Evolutionary conservation across 2,113 vertebrate species (phyloP).

Genomic region (Colossoma macropomum): DNA sequence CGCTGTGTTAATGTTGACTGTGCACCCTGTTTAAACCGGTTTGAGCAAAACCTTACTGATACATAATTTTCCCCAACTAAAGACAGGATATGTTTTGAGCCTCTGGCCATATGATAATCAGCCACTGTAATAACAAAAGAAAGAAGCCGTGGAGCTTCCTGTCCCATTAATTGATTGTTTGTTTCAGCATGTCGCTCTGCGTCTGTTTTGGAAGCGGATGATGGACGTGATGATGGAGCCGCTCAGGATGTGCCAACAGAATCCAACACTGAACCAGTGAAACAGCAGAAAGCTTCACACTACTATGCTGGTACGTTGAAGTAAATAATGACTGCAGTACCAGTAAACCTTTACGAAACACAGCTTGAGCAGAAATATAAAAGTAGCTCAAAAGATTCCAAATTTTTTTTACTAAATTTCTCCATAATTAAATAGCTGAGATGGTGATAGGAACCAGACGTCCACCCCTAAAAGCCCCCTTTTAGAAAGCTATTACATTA

Average conservation of each 20-base stretch:
- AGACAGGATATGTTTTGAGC: no score
- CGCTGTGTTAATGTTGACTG: slow-evolving; percentile 2
- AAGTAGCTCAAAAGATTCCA: no score
- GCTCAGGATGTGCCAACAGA: neutral
- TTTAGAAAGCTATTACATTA: no score
- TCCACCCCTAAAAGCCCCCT: no score
- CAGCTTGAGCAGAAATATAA: no score
- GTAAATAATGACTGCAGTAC: no score
- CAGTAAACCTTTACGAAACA: no score
- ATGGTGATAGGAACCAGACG: no score
- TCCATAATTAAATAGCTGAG: no score
- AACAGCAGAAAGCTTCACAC: slow-evolving; percentile 7
- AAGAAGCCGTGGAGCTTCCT: no score
- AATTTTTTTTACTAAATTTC: neutral
- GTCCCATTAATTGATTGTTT: neutral
- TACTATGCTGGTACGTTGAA: slow-evolving; percentile 50
- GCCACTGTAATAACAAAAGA: neutral
- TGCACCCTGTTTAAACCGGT: neutral
- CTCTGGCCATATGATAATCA: no score
- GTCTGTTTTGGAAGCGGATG: neutral
- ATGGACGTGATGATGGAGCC: neutral
- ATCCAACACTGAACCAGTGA: neutral
- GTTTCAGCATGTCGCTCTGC: slow-evolving; percentile 24
- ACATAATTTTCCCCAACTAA: neutral
- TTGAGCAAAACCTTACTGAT: neutral